These are phyloP conservation scores for Nudaria mundana DNA, from an alignment of 2,888 invertebrate genomes.

Conservation along the genomic window DNA sequence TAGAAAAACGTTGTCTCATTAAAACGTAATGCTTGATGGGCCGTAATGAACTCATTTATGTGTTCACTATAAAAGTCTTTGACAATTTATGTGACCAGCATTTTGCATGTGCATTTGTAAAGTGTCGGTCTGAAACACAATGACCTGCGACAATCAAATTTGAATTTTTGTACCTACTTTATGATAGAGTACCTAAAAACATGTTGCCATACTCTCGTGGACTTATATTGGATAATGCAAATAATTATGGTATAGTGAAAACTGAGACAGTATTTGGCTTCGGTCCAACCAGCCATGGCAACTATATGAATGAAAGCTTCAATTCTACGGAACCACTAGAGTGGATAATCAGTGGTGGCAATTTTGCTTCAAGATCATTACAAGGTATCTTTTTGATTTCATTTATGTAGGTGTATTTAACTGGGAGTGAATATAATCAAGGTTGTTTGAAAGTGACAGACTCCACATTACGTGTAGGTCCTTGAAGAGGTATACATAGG, in stretches of 20 bases:
- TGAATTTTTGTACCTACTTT: slow-evolving; percentile 12
- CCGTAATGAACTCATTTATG: slow-evolving; percentile 48
- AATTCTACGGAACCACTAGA: slow-evolving; percentile 48
- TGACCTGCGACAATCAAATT: slow-evolving; percentile 5
- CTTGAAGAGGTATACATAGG: too few relatives aligned
- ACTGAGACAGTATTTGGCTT: slow-evolving; percentile 61
- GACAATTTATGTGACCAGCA: slow-evolving; percentile 17
- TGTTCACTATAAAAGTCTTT: slow-evolving; percentile 52
- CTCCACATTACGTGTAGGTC: too few relatives aligned
- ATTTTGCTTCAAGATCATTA: slow-evolving; percentile 49
- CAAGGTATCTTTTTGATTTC: slow-evolving; percentile 42
- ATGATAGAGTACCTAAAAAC: slow-evolving; percentile 11
- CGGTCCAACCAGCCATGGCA: slow-evolving; percentile 36
- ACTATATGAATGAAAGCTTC: slow-evolving; percentile 41
- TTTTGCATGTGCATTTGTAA: slow-evolving; percentile 5
- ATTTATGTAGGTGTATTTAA: neutral
- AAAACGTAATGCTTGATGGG: slow-evolving; percentile 53
- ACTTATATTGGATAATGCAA: slow-evolving; percentile 51
- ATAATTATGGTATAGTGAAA: slow-evolving; percentile 61
- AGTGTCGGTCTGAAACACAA: slow-evolving; percentile 3
- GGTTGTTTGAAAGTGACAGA: too few relatives aligned
- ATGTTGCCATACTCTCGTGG: slow-evolving; percentile 62
- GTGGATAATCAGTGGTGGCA: slow-evolving; percentile 52
- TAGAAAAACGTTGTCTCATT: slow-evolving; percentile 32
- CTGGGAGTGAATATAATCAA: too few relatives aligned